phyloP scores from a whole-genome alignment of 2,888 invertebrate species.

The Pristionchus maxplancki region DNA sequence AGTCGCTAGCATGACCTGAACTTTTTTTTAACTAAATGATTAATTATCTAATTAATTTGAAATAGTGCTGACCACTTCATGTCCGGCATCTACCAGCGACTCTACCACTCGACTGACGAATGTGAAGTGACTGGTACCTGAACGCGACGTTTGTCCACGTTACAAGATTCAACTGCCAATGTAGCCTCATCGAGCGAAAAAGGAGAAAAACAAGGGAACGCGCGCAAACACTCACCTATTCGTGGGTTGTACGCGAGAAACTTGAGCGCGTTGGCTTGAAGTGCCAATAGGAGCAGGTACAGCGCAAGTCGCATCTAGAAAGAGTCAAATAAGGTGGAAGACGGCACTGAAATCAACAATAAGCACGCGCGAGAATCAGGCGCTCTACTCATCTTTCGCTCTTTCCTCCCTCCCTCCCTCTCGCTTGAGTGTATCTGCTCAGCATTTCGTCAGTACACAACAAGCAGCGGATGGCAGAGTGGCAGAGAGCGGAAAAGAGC shows the following conservation, averaged over 20 bases:
- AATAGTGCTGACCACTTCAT: constrained; percentile 16
- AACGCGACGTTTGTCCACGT: too few relatives aligned
- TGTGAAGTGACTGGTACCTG: constrained; percentile 29
- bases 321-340: not conserved
- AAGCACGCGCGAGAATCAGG: not conserved
- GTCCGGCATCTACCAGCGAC: not conserved
- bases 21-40: not conserved
- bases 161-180: too few relatives aligned
- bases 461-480: not conserved
- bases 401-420: not conserved
- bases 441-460: constrained; percentile 31
- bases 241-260: constrained; percentile 35
- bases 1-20: not conserved
- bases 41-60: too few relatives aligned
- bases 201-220: not conserved
- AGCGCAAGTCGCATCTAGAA: not conserved
- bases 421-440: not conserved
- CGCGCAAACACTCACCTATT: not conserved
- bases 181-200: not conserved
- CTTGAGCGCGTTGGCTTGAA: not conserved
- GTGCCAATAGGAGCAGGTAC: not conserved
- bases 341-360: not conserved
- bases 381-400: constrained; percentile 1
- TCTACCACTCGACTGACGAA: not conserved
- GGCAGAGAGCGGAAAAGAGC: not conserved